These are phyloP conservation scores for Micronisus gabar DNA, from an alignment of 2,113 vertebrate genomes.

Conservation along the genomic window DNA sequence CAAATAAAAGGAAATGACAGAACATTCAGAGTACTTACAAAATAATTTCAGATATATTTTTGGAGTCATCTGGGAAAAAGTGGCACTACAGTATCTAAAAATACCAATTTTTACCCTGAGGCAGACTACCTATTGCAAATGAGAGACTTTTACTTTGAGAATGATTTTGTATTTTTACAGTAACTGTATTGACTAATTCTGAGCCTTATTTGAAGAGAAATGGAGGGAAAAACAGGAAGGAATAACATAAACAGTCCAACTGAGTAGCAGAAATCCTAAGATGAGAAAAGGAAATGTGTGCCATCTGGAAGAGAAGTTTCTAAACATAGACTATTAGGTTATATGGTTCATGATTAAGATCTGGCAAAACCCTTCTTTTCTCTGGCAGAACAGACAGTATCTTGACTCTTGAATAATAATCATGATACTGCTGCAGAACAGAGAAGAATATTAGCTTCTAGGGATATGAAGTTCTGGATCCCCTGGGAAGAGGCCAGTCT, in stretches of 20 bases:
- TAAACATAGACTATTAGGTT: slow-evolving; percentile 56
- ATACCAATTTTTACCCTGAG: not conserved
- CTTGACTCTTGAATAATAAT: slow-evolving; percentile 42
- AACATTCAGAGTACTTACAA: not conserved
- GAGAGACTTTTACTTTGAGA: not conserved
- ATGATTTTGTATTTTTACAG: not conserved
- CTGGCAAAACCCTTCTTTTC: slow-evolving; percentile 37
- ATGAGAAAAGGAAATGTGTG: slow-evolving; percentile 30
- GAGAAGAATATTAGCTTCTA: slow-evolving; percentile 8
- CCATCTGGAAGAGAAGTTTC: slow-evolving; percentile 51
- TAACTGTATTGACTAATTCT: not conserved
- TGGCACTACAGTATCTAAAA: not conserved
- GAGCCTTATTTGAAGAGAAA: slow-evolving; percentile 9
- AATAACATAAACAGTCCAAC: not conserved
- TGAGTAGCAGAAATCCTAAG: slow-evolving; percentile 25
- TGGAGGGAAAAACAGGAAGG: not conserved
- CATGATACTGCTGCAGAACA: slow-evolving; percentile 20
- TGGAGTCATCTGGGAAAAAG: not conserved
- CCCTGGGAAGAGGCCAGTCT: slow-evolving; percentile 25
- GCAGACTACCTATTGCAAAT: not conserved
- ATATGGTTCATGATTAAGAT: slow-evolving; percentile 50
- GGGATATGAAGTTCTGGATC: slow-evolving; percentile 15
- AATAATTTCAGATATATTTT: slow-evolving; percentile 25
- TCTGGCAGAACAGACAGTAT: slow-evolving; percentile 61
- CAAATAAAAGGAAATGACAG: slow-evolving; percentile 23